A percentile compares a stretch with the other conserved stretches of the same genome.
Conservation (phyloP, 2,888 invertebrate species). For the Lysandra bellargus region DNA sequence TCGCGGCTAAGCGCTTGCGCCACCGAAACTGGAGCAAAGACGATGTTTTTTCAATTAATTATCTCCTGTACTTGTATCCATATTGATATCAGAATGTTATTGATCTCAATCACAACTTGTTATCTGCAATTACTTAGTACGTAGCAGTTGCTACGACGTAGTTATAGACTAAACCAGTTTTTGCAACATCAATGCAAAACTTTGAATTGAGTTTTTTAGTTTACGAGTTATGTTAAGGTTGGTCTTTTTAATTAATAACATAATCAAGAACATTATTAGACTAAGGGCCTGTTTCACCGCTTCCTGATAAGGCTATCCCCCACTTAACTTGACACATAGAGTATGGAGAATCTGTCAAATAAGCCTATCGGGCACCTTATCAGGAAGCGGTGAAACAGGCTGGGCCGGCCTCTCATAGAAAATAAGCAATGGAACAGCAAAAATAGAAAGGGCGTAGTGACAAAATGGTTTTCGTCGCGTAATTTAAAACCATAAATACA, state of each 20-base stretch:
- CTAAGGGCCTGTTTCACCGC: too few relatives aligned
- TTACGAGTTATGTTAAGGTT: background rate
- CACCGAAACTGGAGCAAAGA: slow-evolving; percentile 66
- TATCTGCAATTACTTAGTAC: slow-evolving; percentile 1
- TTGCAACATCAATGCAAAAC: background rate
- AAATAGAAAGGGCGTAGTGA: too few relatives aligned
- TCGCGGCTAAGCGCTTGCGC: slow-evolving; percentile 71
- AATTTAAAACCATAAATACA: too few relatives aligned
- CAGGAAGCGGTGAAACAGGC: too few relatives aligned
- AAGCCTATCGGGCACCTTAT: too few relatives aligned
- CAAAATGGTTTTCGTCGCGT: too few relatives aligned
- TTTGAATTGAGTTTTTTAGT: background rate
- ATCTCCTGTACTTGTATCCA: slow-evolving; percentile 49
- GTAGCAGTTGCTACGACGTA: background rate
- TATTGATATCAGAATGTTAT: slow-evolving; percentile 36
- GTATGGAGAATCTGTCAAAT: too few relatives aligned
- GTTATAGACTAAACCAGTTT: slow-evolving; percentile 1
- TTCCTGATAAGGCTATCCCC: too few relatives aligned
- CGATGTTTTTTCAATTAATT: slow-evolving; percentile 61
- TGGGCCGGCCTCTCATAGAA: too few relatives aligned
- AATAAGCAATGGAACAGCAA: too few relatives aligned
- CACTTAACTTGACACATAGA: too few relatives aligned
- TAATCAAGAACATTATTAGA: background rate
- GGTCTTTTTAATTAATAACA: too few relatives aligned
- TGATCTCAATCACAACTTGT: slow-evolving; percentile 31